Percentiles rank a stretch among this genome's conserved stretches.
These are phyloP conservation scores for Stegophylla sp. DNA, from an alignment of 2,888 invertebrate species.

Conservation along the genomic window DNA sequence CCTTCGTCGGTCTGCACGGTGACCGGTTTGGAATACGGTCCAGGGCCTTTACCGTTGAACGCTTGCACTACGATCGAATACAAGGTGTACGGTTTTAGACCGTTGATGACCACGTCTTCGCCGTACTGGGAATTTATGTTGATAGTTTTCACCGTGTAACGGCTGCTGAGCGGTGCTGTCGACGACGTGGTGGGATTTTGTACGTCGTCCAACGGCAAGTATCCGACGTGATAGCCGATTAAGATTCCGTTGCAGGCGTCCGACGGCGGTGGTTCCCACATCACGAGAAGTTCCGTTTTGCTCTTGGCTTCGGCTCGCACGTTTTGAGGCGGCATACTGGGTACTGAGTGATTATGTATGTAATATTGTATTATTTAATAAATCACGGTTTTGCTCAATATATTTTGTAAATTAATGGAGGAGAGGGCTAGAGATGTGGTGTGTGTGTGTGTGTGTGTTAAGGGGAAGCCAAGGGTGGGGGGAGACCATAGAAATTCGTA, in stretches of 20 bases:
- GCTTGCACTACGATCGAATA: constrained; percentile 86
- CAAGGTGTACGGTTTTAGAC: constrained; percentile 78
- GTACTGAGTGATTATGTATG: constrained; percentile 66
- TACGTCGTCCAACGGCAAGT: constrained; percentile 71
- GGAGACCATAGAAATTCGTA: too few relatives aligned
- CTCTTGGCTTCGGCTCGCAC: constrained; percentile 83
- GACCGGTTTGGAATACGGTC: constrained; percentile 82
- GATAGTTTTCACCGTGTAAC: constrained; percentile 79
- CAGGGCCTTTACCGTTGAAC: constrained; percentile 85
- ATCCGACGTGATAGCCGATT: constrained; percentile 86
- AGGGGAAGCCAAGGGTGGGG: too few relatives aligned
- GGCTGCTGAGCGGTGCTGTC: constrained; percentile 64
- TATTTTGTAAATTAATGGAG: too few relatives aligned
- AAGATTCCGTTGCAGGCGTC: constrained; percentile 88
- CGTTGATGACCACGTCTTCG: constrained; percentile 73
- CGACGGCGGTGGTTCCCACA: constrained; percentile 86
- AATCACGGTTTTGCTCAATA: too few relatives aligned
- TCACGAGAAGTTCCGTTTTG: constrained; percentile 82
- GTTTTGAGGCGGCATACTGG: constrained; percentile 82
- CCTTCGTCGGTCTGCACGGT: constrained; percentile 83
- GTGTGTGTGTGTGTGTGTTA: too few relatives aligned
- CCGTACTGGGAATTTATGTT: constrained; percentile 77
- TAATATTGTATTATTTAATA: too few relatives aligned
- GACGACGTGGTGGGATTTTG: constrained; percentile 63
- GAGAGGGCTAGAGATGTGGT: too few relatives aligned